These are phyloP conservation scores for Heliocidaris erythrogramma DNA, from an alignment of 35 echinoderm and acorn worm species.

Conservation along the genomic window DNA sequence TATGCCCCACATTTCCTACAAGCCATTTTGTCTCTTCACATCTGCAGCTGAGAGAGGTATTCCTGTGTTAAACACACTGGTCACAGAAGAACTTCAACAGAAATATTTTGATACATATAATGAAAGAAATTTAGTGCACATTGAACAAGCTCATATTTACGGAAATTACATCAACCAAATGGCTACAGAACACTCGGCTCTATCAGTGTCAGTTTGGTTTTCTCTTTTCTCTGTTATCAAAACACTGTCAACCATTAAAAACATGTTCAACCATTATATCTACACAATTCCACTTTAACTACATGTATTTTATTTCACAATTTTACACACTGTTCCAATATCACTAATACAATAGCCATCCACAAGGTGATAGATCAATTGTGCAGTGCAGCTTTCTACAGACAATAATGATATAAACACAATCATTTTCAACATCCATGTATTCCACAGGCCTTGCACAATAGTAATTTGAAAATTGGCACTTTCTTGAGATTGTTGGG, in stretches of 20 bases:
- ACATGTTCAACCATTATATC: background rate
- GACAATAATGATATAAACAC: background rate
- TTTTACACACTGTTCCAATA: background rate
- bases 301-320: background rate
- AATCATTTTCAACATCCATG: background rate
- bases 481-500: constrained; percentile 1
- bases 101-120: background rate
- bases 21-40: background rate
- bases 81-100: background rate
- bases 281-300: background rate
- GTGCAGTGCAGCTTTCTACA: constrained; percentile 15
- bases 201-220: background rate
- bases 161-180: background rate
- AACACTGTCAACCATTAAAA: background rate
- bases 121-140: background rate
- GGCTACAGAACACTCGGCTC: background rate
- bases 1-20: background rate
- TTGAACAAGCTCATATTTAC: background rate
- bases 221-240: background rate
- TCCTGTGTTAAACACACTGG: background rate
- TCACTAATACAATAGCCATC: background rate
- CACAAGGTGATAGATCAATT: constrained; percentile 10
- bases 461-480: background rate
- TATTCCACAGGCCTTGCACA: background rate
- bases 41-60: background rate